Conservation (phyloP, 2,113 vertebrate species). For the Labrus mixtus region DNA sequence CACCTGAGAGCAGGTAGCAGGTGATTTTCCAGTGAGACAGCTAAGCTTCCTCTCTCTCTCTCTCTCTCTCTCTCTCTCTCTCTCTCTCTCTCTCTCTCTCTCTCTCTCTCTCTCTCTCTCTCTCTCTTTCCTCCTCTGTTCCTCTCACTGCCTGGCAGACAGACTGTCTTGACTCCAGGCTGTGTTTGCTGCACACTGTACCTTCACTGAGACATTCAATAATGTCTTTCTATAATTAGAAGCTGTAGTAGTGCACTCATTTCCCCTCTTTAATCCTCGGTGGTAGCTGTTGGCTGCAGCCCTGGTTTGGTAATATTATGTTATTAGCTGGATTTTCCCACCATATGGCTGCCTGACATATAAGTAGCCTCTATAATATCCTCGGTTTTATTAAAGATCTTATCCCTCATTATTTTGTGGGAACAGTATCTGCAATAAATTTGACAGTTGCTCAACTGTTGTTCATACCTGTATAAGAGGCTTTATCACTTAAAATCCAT, state of each 20-base stretch:
- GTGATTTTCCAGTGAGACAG: conserved; percentile 34
- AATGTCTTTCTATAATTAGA: conserved; percentile 77
- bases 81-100: conserved; percentile 18
- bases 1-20: conserved; percentile 23
- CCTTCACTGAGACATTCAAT: conserved; percentile 63
- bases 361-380: conserved; percentile 47
- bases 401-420: conserved; percentile 39
- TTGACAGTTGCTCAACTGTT: not conserved
- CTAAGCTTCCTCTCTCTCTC: conserved; percentile 18
- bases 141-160: conserved; percentile 23
- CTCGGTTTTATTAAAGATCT: conserved; percentile 45
- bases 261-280: conserved; percentile 51
- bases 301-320: conserved; percentile 26
- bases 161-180: conserved; percentile 50
- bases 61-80: conserved; percentile 1
- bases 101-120: conserved; percentile 13
- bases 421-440: conserved; percentile 12
- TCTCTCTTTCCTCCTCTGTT: not conserved
- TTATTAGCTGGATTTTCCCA: conserved; percentile 46
- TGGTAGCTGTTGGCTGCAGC: conserved; percentile 36
- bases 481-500: not conserved
- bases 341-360: conserved; percentile 50
- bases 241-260: conserved; percentile 45
- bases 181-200: conserved; percentile 60
- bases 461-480: conserved; percentile 10